A percentile compares a stretch with the other conserved stretches of the same genome.
phyloP scores from a whole-genome alignment of 2,888 invertebrate genomes.

The Diarsia mendica region DNA sequence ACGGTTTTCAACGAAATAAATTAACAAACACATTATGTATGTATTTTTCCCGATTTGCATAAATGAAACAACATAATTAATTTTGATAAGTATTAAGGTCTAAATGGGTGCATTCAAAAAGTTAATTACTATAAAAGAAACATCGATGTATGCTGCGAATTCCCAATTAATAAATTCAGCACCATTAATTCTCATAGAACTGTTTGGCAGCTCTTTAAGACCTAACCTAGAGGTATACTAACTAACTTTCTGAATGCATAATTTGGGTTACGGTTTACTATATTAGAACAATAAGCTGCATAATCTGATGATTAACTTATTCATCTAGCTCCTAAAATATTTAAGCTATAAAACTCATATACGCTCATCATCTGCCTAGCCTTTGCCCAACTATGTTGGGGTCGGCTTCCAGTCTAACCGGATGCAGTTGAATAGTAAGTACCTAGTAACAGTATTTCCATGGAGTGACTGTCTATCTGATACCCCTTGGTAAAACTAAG shows the following conservation, averaged over 20 bases:
- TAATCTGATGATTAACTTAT: background rate
- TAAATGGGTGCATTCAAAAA: background rate
- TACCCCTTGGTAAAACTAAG: no score
- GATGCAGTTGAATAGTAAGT: no score
- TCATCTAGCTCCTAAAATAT: background rate
- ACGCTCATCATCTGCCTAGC: no score
- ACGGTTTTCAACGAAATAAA: conserved; percentile 17
- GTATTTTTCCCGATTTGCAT: background rate
- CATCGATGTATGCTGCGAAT: background rate
- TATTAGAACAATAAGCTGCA: background rate
- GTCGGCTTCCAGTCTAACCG: no score
- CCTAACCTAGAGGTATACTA: no score
- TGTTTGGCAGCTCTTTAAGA: background rate
- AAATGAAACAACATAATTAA: background rate
- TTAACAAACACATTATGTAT: conserved; percentile 3
- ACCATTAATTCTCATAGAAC: background rate
- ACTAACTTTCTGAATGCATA: no score
- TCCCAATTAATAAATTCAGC: background rate
- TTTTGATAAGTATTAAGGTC: background rate
- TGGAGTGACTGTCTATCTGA: no score
- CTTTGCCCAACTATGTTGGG: no score
- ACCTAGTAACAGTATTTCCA: no score
- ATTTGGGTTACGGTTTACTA: background rate
- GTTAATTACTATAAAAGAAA: background rate
- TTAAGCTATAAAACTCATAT: background rate